Conservation (phyloP, 2,888 invertebrate species). For the Melanotus villosus region DNA sequence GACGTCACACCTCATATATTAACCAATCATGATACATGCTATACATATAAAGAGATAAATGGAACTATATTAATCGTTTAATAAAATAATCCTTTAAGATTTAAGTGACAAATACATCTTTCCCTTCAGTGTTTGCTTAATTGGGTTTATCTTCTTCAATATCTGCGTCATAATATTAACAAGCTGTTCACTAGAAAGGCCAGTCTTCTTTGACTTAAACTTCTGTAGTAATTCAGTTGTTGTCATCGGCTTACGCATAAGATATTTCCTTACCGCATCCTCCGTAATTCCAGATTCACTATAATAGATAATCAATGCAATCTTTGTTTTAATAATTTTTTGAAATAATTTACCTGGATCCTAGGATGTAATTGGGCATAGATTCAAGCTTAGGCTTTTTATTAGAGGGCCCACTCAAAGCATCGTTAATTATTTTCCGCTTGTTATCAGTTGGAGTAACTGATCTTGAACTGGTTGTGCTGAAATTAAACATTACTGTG, state of each 20-base stretch:
- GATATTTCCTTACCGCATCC: constrained; percentile 93
- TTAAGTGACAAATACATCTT: constrained; percentile 96
- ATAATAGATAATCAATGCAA: constrained; percentile 59
- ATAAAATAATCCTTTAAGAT: constrained; percentile 62
- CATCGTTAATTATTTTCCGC: constrained; percentile 66
- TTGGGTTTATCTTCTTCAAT: constrained; percentile 94
- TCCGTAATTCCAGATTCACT: constrained; percentile 94
- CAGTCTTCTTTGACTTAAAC: constrained; percentile 94
- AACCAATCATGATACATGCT: too few relatives aligned
- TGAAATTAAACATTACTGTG: constrained; percentile 55
- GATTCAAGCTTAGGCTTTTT: constrained; percentile 73
- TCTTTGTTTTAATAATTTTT: not conserved
- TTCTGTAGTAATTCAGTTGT: constrained; percentile 95
- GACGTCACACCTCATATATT: too few relatives aligned
- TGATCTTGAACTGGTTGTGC: constrained; percentile 72
- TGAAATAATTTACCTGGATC: constrained; percentile 65
- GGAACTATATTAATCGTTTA: too few relatives aligned
- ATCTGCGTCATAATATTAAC: constrained; percentile 96
- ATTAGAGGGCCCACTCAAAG: constrained; percentile 68
- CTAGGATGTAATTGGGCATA: constrained; percentile 68
- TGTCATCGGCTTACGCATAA: constrained; percentile 98
- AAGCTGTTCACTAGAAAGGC: constrained; percentile 90
- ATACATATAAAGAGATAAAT: too few relatives aligned
- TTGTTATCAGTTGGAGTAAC: constrained; percentile 69
- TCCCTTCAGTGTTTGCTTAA: constrained; percentile 91